phyloP scores from a whole-genome alignment of 2,888 invertebrate species.

The Zygothrica quintamaculata region DNA sequence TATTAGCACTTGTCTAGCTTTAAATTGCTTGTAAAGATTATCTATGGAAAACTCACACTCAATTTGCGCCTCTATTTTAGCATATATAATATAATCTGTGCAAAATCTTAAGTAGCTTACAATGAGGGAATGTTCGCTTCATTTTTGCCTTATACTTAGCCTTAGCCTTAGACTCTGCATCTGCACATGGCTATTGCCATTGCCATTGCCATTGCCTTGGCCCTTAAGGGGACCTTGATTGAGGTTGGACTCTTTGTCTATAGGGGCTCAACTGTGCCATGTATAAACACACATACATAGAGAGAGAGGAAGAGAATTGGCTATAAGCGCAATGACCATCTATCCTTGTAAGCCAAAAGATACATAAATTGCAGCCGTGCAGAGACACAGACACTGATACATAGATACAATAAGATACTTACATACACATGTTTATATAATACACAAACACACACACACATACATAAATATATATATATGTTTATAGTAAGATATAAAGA shows the following conservation, averaged over 20 bases:
- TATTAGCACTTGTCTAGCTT: slow-evolving; percentile 76
- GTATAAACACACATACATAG: too few species aligned
- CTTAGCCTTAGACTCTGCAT: slow-evolving; percentile 22
- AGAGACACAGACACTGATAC: slow-evolving; percentile 14
- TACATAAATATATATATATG: slow-evolving; percentile 16
- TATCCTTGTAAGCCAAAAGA: slow-evolving; percentile 75
- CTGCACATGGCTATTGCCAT: not conserved
- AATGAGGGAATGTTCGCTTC: slow-evolving; percentile 54
- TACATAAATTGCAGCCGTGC: slow-evolving; percentile 76
- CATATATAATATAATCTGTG: slow-evolving; percentile 74
- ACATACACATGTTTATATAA: too few species aligned
- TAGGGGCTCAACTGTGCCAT: slow-evolving; percentile 13
- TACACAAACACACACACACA: not conserved
- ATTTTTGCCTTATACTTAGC: slow-evolving; percentile 10
- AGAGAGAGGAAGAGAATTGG: slow-evolving; percentile 32
- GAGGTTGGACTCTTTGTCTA: slow-evolving; percentile 26
- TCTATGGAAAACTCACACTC: slow-evolving; percentile 77
- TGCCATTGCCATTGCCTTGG: not conserved
- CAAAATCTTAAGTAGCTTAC: slow-evolving; percentile 78
- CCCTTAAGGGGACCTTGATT: slow-evolving; percentile 36
- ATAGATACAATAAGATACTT: slow-evolving; percentile 3
- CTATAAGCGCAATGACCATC: slow-evolving; percentile 59
- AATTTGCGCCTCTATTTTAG: slow-evolving; percentile 77
- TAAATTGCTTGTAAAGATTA: slow-evolving; percentile 78
- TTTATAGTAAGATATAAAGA: not conserved